Evolutionary conservation across 2,113 vertebrate genomes (phyloP).

Genomic region (Dermatemys mawii): DNA sequence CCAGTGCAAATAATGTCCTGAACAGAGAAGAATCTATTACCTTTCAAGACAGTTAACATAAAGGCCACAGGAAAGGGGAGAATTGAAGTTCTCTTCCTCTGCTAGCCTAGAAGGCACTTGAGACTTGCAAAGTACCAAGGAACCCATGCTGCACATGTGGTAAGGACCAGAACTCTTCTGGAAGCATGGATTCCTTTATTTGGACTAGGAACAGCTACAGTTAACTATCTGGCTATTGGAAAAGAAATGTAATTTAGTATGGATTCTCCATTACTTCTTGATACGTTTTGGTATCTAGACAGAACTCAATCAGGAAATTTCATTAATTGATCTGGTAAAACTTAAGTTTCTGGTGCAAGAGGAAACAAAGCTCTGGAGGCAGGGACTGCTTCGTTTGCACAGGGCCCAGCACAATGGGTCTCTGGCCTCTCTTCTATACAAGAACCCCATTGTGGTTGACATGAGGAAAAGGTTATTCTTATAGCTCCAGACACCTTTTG

Average conservation of each 20-base stretch:
- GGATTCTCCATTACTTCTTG: too few relatives aligned
- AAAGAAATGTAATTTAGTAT: too few relatives aligned
- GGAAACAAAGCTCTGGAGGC: not conserved
- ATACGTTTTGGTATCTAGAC: too few relatives aligned
- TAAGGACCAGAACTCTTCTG: not conserved
- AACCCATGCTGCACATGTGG: not conserved
- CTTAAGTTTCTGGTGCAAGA: not conserved
- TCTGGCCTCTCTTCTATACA: not conserved
- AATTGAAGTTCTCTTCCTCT: not conserved
- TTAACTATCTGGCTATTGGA: too few relatives aligned
- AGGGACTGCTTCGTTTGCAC: not conserved
- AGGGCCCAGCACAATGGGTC: not conserved
- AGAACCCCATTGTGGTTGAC: too few relatives aligned
- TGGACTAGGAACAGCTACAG: too few relatives aligned
- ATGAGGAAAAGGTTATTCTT: too few relatives aligned
- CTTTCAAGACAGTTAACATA: too few relatives aligned
- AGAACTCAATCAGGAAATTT: too few relatives aligned
- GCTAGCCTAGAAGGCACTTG: not conserved
- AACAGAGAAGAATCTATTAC: not conserved
- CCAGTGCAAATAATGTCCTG: too few relatives aligned
- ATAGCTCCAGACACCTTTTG: too few relatives aligned
- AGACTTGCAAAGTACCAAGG: not conserved
- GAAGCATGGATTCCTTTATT: too few relatives aligned
- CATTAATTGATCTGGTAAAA: not conserved
- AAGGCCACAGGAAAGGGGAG: not conserved